A percentile compares a stretch with the other conserved stretches of the same genome.
These are phyloP conservation scores for Peromyscus polionotus DNA, from an alignment of 2,113 vertebrate species.

Conservation along the genomic window DNA sequence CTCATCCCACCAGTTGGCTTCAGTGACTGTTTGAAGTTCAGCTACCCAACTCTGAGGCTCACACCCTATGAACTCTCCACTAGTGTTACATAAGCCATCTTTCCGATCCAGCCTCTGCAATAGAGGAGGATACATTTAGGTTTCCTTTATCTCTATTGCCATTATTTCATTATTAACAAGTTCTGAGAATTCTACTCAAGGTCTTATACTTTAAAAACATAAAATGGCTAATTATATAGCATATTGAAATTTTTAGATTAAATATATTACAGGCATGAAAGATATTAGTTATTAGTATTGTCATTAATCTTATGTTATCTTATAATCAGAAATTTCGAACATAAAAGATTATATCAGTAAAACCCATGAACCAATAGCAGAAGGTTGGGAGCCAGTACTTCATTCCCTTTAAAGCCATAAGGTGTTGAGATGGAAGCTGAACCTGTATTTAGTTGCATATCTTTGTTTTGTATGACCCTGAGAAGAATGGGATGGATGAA, in stretches of 20 bases:
- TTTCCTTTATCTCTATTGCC: not conserved
- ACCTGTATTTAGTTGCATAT: conserved; percentile 38
- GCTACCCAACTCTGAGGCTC: conserved; percentile 35
- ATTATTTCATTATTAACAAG: not conserved
- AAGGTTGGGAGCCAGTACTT: not conserved
- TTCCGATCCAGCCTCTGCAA: not conserved
- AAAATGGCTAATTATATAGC: not conserved
- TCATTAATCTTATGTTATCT: conserved; percentile 61
- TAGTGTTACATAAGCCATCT: conserved; percentile 13
- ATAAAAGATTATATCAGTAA: not conserved
- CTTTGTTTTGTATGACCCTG: conserved; percentile 6
- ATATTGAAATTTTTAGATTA: not conserved
- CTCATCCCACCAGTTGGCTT: conserved; percentile 54
- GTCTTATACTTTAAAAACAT: not conserved
- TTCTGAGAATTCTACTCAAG: conserved; percentile 7
- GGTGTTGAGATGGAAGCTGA: not conserved
- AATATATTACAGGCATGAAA: not conserved
- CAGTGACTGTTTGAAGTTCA: not conserved
- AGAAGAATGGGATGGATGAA: conserved; percentile 53
- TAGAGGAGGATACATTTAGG: not conserved
- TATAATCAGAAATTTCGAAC: conserved; percentile 27
- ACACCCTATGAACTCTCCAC: not conserved
- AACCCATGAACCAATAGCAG: not conserved
- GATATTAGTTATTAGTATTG: not conserved
- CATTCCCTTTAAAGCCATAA: not conserved